Conservation (phyloP, 2,888 invertebrate species). For the Conus canariensis region DNA sequence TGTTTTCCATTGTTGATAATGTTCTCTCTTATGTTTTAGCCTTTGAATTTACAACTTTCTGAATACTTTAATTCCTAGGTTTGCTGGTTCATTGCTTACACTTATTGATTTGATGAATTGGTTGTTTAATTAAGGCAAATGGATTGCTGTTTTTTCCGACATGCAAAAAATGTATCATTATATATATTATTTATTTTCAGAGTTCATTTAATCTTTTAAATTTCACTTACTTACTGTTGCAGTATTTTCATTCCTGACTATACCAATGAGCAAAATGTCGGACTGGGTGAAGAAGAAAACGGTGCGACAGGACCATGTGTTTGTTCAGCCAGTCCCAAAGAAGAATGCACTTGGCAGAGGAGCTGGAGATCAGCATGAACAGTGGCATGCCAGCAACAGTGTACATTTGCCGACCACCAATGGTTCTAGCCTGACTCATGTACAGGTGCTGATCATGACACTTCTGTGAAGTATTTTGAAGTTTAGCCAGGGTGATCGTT, state of each 20-base stretch:
- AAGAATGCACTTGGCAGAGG: background rate
- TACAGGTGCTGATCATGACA: background rate
- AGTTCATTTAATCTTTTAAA: too few relatives aligned
- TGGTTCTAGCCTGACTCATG: background rate
- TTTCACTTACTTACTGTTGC: slow-evolving; percentile 1
- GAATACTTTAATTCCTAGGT: too few relatives aligned
- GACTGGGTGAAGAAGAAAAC: slow-evolving; percentile 62
- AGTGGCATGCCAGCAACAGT: background rate
- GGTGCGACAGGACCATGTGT: slow-evolving; percentile 16
- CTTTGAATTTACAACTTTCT: too few relatives aligned
- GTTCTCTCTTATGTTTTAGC: too few relatives aligned
- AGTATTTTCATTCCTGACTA: slow-evolving; percentile 41
- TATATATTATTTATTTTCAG: too few relatives aligned
- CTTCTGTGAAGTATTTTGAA: background rate
- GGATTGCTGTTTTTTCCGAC: too few relatives aligned
- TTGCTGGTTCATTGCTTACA: too few relatives aligned
- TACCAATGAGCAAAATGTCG: slow-evolving; percentile 59
- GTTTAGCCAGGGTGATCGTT: too few relatives aligned
- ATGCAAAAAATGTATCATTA: too few relatives aligned
- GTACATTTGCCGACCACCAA: background rate
- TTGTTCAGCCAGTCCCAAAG: slow-evolving; percentile 26
- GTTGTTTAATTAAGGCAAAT: too few relatives aligned
- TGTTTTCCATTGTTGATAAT: too few relatives aligned
- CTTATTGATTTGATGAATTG: too few relatives aligned
- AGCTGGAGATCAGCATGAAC: background rate